Evolutionary conservation across 1,140 invertebrate species (phyloP).

Genomic region (Drosophila athabasca): DNA sequence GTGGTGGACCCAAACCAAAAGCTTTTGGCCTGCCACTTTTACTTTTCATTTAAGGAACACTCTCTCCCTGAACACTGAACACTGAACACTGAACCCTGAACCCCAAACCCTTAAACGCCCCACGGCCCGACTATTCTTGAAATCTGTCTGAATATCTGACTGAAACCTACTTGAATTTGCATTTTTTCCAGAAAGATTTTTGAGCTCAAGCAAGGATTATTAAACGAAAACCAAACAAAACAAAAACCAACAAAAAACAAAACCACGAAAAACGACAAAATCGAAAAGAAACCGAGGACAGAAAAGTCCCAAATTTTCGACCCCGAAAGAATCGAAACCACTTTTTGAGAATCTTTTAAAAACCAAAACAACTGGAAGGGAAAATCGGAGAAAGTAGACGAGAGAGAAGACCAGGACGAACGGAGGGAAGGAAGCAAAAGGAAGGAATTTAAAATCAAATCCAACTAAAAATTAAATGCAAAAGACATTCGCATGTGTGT

Average conservation of each 20-base stretch:
- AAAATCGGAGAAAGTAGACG: conserved; percentile 9
- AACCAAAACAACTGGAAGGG: conserved; percentile 50
- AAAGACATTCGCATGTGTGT: conserved; percentile 84
- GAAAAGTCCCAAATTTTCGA: conserved; percentile 54
- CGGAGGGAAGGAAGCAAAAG: conserved; percentile 26
- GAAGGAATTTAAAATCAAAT: conserved; percentile 60
- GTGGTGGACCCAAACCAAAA: conserved; percentile 73
- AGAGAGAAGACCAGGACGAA: too few species aligned
- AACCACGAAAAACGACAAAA: conserved; percentile 29
- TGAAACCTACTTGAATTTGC: conserved; percentile 42
- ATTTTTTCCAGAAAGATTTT: conserved; percentile 77
- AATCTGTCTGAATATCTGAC: conserved; percentile 27
- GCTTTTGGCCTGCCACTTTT: conserved; percentile 73
- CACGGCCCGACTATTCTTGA: conserved; percentile 7
- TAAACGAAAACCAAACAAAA: conserved; percentile 45
- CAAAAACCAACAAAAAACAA: conserved; percentile 30
- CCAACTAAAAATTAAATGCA: conserved; percentile 83
- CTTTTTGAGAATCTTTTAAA: conserved; percentile 60
- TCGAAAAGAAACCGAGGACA: conserved; percentile 18
- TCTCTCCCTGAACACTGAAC: background rate
- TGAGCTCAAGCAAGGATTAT: conserved; percentile 80
- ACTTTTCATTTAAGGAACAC: conserved; percentile 61
- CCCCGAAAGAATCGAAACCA: conserved; percentile 47
- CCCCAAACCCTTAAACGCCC: background rate
- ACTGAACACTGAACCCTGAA: background rate